Conservation (phyloP, 2,888 invertebrate genomes). For the Nomada fabriciana region DNA sequence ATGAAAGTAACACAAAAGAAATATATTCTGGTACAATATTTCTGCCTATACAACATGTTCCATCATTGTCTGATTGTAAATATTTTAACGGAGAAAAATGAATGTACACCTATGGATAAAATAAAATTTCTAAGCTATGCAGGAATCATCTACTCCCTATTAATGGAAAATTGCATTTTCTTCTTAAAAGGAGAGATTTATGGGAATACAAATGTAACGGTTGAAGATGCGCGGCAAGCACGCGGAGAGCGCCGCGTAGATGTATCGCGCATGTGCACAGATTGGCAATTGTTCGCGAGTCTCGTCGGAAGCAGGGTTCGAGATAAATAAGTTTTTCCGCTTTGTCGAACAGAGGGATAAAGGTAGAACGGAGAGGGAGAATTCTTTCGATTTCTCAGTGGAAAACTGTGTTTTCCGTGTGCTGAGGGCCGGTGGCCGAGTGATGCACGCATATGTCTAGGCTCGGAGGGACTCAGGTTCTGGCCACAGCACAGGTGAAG, state of each 20-base stretch:
- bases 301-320: conserved; percentile 56
- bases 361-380: conserved; percentile 47
- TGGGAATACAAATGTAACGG: neutral
- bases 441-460: conserved; percentile 91
- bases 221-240: conserved; percentile 51
- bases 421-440: conserved; percentile 82
- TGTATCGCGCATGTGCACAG: conserved; percentile 58
- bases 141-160: neutral
- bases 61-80: conserved; percentile 37
- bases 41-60: conserved; percentile 34
- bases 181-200: neutral
- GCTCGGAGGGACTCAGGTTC: conserved; percentile 87
- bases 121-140: conserved; percentile 54
- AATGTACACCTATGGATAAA: conserved; percentile 53
- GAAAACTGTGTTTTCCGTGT: conserved; percentile 57
- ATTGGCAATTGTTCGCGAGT: conserved; percentile 68
- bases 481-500: conserved; percentile 79
- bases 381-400: conserved; percentile 49
- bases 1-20: conserved; percentile 33
- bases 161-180: neutral
- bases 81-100: conserved; percentile 57
- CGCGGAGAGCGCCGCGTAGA: conserved; percentile 49
- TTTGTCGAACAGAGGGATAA: conserved; percentile 44
- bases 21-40: conserved; percentile 61
- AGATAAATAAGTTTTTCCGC: conserved; percentile 67